phyloP scores from a whole-genome alignment of 2,888 invertebrate species.

The Periphyllus acericola region DNA sequence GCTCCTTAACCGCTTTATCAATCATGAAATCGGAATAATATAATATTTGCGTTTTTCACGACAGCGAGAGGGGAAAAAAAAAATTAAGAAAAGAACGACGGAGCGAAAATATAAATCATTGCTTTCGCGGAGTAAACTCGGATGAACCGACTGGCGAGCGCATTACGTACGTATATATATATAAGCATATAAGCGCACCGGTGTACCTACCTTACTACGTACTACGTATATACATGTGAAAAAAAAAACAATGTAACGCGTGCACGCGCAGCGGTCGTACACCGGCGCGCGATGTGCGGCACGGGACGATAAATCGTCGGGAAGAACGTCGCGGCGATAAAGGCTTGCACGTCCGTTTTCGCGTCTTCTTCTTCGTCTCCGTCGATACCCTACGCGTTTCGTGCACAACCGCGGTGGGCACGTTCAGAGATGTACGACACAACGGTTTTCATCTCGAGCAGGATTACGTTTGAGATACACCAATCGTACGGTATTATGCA shows the following conservation, averaged over 20 bases:
- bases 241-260: slow-evolving; percentile 50
- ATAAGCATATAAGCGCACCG: background rate
- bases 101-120: slow-evolving; percentile 54
- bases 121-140: slow-evolving; percentile 52
- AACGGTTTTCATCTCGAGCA: too few species aligned
- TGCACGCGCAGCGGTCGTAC: slow-evolving; percentile 41
- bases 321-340: slow-evolving; percentile 30
- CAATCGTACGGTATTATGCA: too few species aligned
- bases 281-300: background rate
- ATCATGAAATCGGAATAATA: slow-evolving; percentile 60
- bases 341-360: background rate
- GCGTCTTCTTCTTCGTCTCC: background rate
- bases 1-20: slow-evolving; percentile 50
- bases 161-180: background rate
- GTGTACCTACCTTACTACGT: background rate
- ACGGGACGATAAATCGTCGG: slow-evolving; percentile 46
- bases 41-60: slow-evolving; percentile 56
- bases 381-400: background rate
- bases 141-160: slow-evolving; percentile 47
- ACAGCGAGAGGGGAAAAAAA: background rate
- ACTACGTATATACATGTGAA: background rate
- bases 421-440: too few species aligned
- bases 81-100: slow-evolving; percentile 51
- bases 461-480: too few species aligned
- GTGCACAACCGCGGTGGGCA: too few species aligned